Conservation (phyloP, 2,113 vertebrate genomes). For the Cathartes aura region DNA sequence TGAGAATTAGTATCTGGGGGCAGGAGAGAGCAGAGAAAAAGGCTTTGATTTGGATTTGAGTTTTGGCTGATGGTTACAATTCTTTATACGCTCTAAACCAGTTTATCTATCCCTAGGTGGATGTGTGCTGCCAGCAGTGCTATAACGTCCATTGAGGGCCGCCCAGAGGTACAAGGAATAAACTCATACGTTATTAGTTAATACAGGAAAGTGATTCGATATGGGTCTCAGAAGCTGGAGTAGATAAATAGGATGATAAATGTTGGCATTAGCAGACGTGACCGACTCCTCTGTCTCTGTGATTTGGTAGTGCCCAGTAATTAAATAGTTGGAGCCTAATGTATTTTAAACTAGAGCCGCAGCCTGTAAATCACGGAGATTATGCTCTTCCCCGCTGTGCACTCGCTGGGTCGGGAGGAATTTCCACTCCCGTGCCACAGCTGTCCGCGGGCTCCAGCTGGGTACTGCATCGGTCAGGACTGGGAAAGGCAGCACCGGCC, state of each 20-base stretch:
- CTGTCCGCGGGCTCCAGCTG: not conserved
- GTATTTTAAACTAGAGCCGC: constrained; percentile 65
- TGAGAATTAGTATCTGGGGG: not conserved
- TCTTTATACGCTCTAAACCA: constrained; percentile 31
- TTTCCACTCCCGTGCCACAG: constrained; percentile 39
- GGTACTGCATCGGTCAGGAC: not conserved
- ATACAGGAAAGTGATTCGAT: constrained; percentile 57
- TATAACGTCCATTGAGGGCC: not conserved
- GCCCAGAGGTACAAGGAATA: constrained; percentile 56
- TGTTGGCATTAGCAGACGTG: constrained; percentile 67
- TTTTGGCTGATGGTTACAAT: constrained; percentile 10
- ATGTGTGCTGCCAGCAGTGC: constrained; percentile 41
- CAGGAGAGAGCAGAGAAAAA: not conserved
- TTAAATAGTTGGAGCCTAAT: constrained; percentile 70
- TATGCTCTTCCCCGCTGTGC: constrained; percentile 50
- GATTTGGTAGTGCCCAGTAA: constrained; percentile 71
- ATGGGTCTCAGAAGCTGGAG: constrained; percentile 61
- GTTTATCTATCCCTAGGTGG: constrained; percentile 54
- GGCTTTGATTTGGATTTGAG: not conserved
- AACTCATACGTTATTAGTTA: constrained; percentile 47
- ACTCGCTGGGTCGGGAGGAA: constrained; percentile 29
- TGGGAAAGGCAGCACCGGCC: not conserved
- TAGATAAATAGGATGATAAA: constrained; percentile 71
- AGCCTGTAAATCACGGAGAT: constrained; percentile 65
- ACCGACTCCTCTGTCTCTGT: constrained; percentile 67